Evolutionary conservation across 2,888 invertebrate genomes (phyloP), one percentile per base, ranked within the genome.

Genomic region (Macrosoma leucophasiata): DNA sequence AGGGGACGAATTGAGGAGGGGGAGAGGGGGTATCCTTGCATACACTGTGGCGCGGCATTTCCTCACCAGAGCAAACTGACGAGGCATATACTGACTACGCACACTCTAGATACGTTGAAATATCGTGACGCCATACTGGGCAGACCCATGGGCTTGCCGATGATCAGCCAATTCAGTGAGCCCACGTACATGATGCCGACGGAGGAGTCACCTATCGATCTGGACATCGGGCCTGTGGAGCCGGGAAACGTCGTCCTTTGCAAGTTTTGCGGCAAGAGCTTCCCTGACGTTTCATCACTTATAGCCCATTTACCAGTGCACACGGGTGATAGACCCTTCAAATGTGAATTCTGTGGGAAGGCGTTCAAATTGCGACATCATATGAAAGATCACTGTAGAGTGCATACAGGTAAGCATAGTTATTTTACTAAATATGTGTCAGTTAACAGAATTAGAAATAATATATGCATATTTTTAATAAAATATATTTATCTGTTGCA

Each of bases 361-460:
- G 95, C 95, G 55, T 95, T 95, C 87, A 95, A 95, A 74, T 85
- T 95, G 64, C 88, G 95, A 45, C 95, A 95, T 74, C 95, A 95
- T 85, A 95, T 95, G 95, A 95, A 95, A 84, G 95, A 95, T 85
- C 95, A 95, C 73, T 95, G 94, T 85, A 90, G 95, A 63, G 95
- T 95, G 46, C 95, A 95, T 74, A 95, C 95, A 55, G 95, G 89
- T 88, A 76, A 86, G 87, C 72, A 17, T 21, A 4, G n/a, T 24
- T 12, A 15, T 19, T 1, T 22, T 29, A 22, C 3, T 24, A 24
- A n/a, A 11, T 13, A 25, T 13, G 14, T 13, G 8, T 4, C 9
- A 13, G 9, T 9, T 9, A 8, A 17, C 17, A 17, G n/a, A n/a
- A 5, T 17, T 17, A 17, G n/a, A n/a, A 19, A 17, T 21, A 15